These are phyloP conservation scores for Caenorhabditis doughertyi DNA, from an alignment of 2,888 invertebrate species.

Conservation along the genomic window DNA sequence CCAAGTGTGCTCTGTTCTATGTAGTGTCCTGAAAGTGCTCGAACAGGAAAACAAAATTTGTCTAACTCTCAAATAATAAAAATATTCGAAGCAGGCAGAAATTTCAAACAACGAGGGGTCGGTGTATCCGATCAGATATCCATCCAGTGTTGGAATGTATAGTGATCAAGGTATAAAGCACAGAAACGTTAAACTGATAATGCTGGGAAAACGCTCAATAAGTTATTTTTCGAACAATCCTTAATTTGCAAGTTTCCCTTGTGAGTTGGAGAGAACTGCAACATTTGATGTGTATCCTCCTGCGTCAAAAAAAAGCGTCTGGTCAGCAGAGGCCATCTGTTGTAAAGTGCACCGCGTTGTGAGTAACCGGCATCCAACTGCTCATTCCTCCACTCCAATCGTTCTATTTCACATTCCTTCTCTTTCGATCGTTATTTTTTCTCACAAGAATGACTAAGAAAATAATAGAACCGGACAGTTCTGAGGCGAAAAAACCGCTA, in stretches of 20 bases:
- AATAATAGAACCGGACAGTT: neutral
- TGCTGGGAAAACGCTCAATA: no score
- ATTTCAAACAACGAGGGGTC: neutral
- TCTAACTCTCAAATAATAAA: constrained; percentile 17
- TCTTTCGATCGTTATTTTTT: neutral
- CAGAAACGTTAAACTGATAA: no score
- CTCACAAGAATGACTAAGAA: constrained; percentile 7
- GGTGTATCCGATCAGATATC: no score
- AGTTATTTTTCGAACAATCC: neutral
- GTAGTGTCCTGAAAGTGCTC: constrained; percentile 16
- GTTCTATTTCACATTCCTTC: neutral
- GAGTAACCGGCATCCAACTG: constrained; percentile 16
- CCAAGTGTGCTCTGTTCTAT: constrained; percentile 39
- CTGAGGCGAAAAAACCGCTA: neutral
- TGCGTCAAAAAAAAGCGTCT: constrained; percentile 47
- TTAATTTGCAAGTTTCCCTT: neutral
- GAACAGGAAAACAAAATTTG: constrained; percentile 29
- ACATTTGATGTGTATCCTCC: neutral
- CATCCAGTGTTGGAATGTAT: no score
- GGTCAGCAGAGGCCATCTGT: constrained; percentile 46
- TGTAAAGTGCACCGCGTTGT: constrained; percentile 57
- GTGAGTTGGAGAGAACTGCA: neutral
- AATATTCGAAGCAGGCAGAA: neutral
- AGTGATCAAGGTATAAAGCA: no score
- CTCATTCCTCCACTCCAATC: constrained; percentile 10